Evolutionary conservation across 2,113 vertebrate genomes (phyloP).

Genomic region (Antigone vipio): DNA sequence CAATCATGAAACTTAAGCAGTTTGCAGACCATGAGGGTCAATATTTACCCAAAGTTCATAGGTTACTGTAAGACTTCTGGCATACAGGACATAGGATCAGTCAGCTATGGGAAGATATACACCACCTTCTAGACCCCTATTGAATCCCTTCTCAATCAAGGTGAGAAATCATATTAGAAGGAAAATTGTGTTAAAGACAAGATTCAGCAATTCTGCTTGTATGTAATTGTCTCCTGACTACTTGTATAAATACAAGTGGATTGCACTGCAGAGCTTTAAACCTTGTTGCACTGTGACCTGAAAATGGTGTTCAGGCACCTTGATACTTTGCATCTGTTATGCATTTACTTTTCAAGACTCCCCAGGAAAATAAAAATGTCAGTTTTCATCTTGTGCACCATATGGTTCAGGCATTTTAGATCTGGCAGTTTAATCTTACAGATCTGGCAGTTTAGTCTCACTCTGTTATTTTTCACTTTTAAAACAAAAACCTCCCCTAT

Average conservation of each 20-base stretch:
- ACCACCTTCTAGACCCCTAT: background rate
- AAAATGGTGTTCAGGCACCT: background rate
- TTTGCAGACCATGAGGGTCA: background rate
- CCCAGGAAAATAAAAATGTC: conserved; percentile 47
- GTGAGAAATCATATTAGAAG: background rate
- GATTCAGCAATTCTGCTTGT: background rate
- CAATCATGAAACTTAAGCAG: background rate
- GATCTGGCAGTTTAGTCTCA: background rate
- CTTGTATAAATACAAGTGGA: background rate
- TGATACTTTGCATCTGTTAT: background rate
- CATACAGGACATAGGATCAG: background rate
- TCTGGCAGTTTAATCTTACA: background rate
- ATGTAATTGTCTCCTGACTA: background rate
- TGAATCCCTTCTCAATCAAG: background rate
- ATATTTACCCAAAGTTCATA: background rate
- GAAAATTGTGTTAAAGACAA: background rate
- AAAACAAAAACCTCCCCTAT: background rate
- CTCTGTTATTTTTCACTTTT: background rate
- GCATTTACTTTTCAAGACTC: conserved; percentile 16
- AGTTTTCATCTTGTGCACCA: conserved; percentile 7
- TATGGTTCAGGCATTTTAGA: background rate
- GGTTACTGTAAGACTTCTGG: background rate
- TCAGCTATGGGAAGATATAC: background rate
- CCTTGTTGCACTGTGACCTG: background rate
- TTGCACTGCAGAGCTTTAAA: background rate